Conservation (phyloP, 35 echinoderm and acorn worm genomes). For the Amphiura filiformis region DNA sequence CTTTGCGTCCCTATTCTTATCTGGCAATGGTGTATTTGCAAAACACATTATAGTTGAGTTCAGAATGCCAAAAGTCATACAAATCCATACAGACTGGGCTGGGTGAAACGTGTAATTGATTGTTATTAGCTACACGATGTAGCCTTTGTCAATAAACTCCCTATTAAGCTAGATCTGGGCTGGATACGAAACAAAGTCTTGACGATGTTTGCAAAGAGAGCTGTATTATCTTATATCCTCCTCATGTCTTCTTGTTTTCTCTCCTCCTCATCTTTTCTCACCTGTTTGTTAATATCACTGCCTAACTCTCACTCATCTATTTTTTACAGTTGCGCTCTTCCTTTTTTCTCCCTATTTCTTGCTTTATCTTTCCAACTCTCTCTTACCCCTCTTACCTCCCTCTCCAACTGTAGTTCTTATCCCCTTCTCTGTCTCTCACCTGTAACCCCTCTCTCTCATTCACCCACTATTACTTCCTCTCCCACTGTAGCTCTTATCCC, state of each 20-base stretch:
- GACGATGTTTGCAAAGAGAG: no score
- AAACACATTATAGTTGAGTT: background rate
- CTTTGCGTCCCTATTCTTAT: background rate
- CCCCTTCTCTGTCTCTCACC: no score
- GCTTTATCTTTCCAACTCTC: no score
- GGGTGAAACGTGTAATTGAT: background rate
- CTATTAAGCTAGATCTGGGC: background rate
- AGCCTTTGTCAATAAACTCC: conserved; percentile 7
- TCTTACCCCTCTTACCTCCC: no score
- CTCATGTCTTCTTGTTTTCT: background rate
- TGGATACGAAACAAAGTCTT: background rate
- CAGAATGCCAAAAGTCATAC: background rate
- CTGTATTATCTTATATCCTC: background rate
- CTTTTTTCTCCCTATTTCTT: no score
- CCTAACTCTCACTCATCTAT: background rate
- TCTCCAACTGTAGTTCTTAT: no score
- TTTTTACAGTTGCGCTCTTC: background rate
- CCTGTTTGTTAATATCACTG: background rate
- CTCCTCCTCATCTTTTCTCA: background rate
- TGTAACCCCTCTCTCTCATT: no score
- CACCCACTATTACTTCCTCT: no score
- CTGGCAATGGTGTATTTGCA: background rate
- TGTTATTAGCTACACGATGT: background rate
- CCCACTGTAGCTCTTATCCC: no score
- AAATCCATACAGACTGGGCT: background rate